Evolutionary conservation across 2,797 vertebrate genomes (phyloP).

Genomic region (Pithecia hirsuta): DNA sequence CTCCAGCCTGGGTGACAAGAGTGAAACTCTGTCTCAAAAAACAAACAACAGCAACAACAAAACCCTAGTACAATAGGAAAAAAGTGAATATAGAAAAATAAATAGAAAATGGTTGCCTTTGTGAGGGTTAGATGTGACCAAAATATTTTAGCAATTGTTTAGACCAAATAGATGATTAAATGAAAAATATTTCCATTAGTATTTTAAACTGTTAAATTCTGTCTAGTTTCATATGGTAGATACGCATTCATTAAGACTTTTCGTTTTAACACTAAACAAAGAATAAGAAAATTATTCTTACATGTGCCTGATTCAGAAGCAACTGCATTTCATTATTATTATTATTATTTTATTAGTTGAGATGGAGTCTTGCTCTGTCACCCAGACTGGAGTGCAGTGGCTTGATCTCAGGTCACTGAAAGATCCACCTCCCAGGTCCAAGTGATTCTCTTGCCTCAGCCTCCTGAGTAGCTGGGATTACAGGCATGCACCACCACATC

Average conservation of each 20-base stretch:
- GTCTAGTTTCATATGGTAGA: neutral
- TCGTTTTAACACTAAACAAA: neutral
- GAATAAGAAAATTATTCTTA: neutral
- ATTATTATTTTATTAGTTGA: neutral
- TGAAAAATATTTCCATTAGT: neutral
- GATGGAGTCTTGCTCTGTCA: neutral
- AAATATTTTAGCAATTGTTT: neutral
- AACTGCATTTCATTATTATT: neutral
- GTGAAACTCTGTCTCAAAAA: neutral
- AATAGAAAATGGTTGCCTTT: neutral
- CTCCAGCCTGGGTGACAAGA: neutral
- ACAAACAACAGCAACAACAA: neutral
- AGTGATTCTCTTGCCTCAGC: neutral
- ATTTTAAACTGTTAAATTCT: neutral
- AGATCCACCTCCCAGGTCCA: neutral
- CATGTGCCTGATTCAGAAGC: neutral
- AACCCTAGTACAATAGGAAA: neutral
- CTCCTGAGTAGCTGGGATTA: neutral
- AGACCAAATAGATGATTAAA: constrained; percentile 13
- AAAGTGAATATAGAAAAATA: neutral
- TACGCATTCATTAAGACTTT: neutral
- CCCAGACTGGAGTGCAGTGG: neutral
- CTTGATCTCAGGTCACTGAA: neutral
- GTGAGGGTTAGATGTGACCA: neutral
- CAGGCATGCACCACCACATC: neutral